Evolutionary conservation across 2,888 invertebrate genomes (phyloP).

Genomic region (Brassicogethes aeneus): DNA sequence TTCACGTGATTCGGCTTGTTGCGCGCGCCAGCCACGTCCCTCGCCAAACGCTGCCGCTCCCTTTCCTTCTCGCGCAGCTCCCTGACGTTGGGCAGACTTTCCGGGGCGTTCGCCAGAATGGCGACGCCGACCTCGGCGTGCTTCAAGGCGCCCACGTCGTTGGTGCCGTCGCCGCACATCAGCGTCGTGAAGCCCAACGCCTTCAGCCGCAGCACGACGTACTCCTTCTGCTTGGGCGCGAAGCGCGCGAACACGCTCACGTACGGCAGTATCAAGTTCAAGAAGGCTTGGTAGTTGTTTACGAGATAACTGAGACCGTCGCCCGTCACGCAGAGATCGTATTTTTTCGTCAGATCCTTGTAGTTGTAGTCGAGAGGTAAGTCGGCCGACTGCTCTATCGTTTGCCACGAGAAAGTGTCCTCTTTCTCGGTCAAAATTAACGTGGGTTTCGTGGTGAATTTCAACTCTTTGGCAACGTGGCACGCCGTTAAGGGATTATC

Average conservation of each 20-base stretch:
- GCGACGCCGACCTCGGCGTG: slow-evolving; percentile 97
- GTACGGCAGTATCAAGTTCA: slow-evolving; percentile 69
- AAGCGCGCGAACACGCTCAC: slow-evolving; percentile 93
- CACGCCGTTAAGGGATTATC: slow-evolving; percentile 99
- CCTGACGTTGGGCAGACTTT: slow-evolving; percentile 40
- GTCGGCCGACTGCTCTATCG: slow-evolving; percentile 56
- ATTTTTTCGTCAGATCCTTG: slow-evolving; percentile 56
- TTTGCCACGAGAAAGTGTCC: slow-evolving; percentile 66
- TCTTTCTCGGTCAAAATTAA: slow-evolving; percentile 51
- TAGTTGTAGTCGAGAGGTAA: slow-evolving; percentile 43
- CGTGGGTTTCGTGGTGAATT: slow-evolving; percentile 69
- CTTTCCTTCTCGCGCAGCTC: slow-evolving; percentile 26
- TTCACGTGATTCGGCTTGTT: slow-evolving; percentile 24
- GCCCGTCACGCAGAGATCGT: slow-evolving; percentile 93
- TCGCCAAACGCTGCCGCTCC: slow-evolving; percentile 11
- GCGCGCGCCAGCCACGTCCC: slow-evolving; percentile 16
- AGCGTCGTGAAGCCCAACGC: slow-evolving; percentile 80
- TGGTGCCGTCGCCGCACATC: slow-evolving; percentile 99
- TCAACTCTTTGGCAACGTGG: slow-evolving; percentile 91
- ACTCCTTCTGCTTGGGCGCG: slow-evolving; percentile 98
- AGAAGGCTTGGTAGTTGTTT: slow-evolving; percentile 51
- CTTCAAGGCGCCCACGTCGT: slow-evolving; percentile 97
- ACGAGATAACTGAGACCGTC: slow-evolving; percentile 71
- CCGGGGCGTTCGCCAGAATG: slow-evolving; percentile 74
- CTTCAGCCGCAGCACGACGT: slow-evolving; percentile 83